Evolutionary conservation across 2,888 invertebrate species (phyloP).

Genomic region (Pseudoips prasinana): DNA sequence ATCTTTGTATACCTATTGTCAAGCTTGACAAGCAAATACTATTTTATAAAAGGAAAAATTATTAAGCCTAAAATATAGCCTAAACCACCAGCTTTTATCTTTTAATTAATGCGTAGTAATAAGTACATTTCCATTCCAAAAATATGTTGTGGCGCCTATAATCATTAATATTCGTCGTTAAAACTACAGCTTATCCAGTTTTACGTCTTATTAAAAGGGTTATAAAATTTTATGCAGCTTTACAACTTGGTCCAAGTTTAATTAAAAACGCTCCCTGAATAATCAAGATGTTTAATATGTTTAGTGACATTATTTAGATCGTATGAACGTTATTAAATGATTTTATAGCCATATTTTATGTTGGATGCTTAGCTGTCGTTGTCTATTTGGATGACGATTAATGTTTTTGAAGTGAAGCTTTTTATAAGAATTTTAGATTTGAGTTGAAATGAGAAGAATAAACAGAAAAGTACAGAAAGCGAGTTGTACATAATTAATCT

Average conservation of each 20-base stretch:
- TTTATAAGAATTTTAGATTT: no score
- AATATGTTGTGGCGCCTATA: constrained; percentile 65
- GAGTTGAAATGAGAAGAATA: no score
- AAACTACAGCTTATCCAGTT: constrained; percentile 65
- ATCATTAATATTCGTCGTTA: constrained; percentile 74
- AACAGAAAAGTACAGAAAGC: no score
- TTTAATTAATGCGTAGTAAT: constrained; percentile 20
- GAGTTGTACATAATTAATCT: no score
- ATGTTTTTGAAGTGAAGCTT: no score
- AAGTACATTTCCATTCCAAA: constrained; percentile 41
- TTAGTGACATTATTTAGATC: constrained; percentile 40
- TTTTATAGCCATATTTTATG: constrained; percentile 11
- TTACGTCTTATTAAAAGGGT: constrained; percentile 79
- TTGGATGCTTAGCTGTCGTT: not conserved
- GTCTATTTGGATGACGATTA: constrained; percentile 1
- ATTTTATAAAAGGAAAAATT: no score
- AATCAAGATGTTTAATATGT: constrained; percentile 59
- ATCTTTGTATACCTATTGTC: no score
- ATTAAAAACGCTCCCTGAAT: constrained; percentile 79
- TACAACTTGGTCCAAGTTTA: constrained; percentile 63
- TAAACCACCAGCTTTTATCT: no score
- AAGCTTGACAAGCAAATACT: no score
- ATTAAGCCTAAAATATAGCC: no score
- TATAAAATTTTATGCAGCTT: constrained; percentile 75
- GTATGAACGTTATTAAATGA: constrained; percentile 34